Conservation (phyloP, 2,113 vertebrate species). For the Silurus meridionalis region DNA sequence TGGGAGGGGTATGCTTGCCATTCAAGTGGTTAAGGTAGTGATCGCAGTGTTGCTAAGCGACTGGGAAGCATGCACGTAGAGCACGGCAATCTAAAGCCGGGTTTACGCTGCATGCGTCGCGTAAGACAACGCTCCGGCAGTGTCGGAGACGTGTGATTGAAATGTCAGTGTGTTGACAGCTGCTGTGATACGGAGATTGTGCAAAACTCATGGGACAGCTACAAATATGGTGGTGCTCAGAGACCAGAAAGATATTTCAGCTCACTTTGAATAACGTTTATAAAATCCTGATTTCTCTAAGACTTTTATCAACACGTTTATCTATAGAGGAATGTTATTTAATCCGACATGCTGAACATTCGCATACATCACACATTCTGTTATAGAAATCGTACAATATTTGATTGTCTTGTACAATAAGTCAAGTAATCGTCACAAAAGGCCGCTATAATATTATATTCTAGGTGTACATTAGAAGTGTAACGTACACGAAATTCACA, state of each 20-base stretch:
- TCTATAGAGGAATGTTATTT: background rate
- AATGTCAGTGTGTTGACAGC: background rate
- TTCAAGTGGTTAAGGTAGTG: slow-evolving; percentile 2
- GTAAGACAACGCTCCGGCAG: background rate
- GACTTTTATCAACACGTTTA: background rate
- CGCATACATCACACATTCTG: background rate
- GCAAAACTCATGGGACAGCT: background rate
- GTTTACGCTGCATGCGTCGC: background rate
- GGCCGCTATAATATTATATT: background rate
- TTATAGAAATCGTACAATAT: background rate
- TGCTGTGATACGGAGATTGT: background rate
- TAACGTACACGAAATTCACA: too few species aligned
- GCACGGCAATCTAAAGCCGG: background rate
- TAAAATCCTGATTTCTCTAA: background rate
- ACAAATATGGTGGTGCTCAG: background rate
- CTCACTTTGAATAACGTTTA: background rate
- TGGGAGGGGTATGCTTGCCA: background rate
- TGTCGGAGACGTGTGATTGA: background rate
- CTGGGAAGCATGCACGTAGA: background rate
- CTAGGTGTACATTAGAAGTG: background rate
- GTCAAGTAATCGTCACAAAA: background rate
- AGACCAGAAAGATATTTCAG: background rate
- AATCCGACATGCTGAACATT: background rate
- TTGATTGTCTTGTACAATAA: too few species aligned
- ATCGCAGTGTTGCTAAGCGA: background rate